Evolutionary conservation across 2,113 vertebrate species (phyloP).

Genomic region (Seriola quinqueradiata): DNA sequence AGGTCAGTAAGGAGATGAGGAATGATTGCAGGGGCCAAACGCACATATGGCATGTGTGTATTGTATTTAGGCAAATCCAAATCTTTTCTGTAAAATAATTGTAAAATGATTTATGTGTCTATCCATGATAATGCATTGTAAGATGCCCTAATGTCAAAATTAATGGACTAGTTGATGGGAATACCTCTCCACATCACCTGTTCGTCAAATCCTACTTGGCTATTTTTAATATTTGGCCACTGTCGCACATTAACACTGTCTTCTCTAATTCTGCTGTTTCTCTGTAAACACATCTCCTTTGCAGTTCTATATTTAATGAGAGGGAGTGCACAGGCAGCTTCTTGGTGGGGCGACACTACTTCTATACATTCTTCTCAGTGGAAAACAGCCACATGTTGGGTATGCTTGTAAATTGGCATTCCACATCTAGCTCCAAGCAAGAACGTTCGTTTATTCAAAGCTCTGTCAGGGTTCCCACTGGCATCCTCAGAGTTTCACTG

Average conservation of each 20-base stretch:
- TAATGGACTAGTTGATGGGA: neutral
- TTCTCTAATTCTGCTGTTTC: neutral
- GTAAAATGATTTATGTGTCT: neutral
- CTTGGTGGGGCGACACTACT: conserved; percentile 3
- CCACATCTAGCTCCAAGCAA: conserved; percentile 43
- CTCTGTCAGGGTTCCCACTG: conserved; percentile 62
- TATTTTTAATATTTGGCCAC: neutral
- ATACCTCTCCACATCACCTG: neutral
- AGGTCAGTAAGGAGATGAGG: neutral
- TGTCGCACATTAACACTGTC: neutral
- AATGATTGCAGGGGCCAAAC: neutral
- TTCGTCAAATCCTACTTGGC: neutral
- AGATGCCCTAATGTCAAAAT: no score
- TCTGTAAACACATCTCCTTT: neutral
- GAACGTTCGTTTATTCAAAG: conserved; percentile 63
- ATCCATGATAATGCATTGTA: neutral
- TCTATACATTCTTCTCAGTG: conserved; percentile 19
- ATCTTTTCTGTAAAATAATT: neutral
- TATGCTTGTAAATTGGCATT: conserved; percentile 17
- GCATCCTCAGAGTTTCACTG: conserved; percentile 69
- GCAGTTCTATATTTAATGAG: neutral
- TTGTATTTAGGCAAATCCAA: neutral
- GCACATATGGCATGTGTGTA: neutral
- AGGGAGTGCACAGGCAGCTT: neutral
- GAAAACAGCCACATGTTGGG: conserved; percentile 37